Conservation (phyloP, 2,888 invertebrate genomes). For the Polyommatus iphigenia region DNA sequence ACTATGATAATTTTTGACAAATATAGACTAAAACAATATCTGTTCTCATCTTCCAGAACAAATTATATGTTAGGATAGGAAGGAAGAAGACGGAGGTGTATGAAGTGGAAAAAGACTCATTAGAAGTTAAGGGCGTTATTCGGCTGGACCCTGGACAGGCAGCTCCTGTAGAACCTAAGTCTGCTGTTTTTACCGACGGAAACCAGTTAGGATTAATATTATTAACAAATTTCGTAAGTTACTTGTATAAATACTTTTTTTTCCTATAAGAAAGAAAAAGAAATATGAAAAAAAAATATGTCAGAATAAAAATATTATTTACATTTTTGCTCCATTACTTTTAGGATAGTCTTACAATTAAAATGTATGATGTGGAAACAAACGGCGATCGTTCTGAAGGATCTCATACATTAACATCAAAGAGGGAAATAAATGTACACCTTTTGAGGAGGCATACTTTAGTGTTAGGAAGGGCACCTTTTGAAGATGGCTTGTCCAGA, state of each 20-base stretch:
- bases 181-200: conserved; percentile 69
- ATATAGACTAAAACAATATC: background rate
- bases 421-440: conserved; percentile 63
- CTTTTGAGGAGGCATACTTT: conserved; percentile 64
- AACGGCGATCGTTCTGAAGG: conserved; percentile 48
- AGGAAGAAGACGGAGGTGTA: conserved; percentile 72
- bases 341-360: conserved; percentile 66
- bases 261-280: background rate
- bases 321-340: conserved; percentile 6
- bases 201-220: conserved; percentile 76
- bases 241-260: background rate
- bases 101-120: conserved; percentile 68
- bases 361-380: conserved; percentile 61
- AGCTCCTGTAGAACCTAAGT: conserved; percentile 58
- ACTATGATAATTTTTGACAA: background rate
- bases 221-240: conserved; percentile 48
- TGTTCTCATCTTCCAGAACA: conserved; percentile 77
- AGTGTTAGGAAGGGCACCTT: conserved; percentile 64
- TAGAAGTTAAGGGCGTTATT: conserved; percentile 61
- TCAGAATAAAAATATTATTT: background rate
- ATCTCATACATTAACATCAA: conserved; percentile 51
- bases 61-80: conserved; percentile 87
- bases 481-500: conserved; percentile 60
- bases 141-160: conserved; percentile 60
- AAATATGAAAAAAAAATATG: background rate